Evolutionary conservation across 2,113 vertebrate genomes (phyloP).

Genomic region (Microtus oregoni): DNA sequence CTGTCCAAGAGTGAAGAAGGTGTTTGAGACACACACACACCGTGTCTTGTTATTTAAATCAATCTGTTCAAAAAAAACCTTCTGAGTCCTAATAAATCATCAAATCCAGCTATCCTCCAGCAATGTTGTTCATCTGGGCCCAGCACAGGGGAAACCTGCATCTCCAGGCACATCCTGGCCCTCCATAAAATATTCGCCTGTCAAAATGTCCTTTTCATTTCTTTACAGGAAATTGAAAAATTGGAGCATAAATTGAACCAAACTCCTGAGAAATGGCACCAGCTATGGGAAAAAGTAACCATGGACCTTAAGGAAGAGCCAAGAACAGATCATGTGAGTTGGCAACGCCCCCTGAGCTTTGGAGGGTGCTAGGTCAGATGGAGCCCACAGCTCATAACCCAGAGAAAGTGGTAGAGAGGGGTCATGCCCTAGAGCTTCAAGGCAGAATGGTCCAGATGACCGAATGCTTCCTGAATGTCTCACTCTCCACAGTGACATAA

Average conservation of each 20-base stretch:
- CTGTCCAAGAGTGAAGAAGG: not conserved
- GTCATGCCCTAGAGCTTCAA: not conserved
- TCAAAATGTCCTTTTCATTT: conserved; percentile 65
- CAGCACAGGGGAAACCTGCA: conserved; percentile 71
- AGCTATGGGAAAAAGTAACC: conserved; percentile 93
- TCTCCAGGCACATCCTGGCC: not conserved
- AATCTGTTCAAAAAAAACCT: not conserved
- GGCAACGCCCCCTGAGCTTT: not conserved
- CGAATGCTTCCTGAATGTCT: conserved; percentile 58
- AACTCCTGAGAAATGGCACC: conserved; percentile 94
- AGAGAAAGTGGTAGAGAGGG: not conserved
- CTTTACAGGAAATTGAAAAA: conserved; percentile 95
- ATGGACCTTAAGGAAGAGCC: conserved; percentile 93
- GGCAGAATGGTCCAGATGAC: conserved; percentile 56
- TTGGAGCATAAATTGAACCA: conserved; percentile 94
- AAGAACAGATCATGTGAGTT: conserved; percentile 92
- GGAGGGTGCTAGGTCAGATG: not conserved
- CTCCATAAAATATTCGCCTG: conserved; percentile 49
- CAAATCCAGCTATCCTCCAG: conserved; percentile 58
- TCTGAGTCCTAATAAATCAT: not conserved
- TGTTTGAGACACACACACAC: conserved; percentile 17
- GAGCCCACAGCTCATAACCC: not conserved
- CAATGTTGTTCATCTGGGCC: conserved; percentile 24
- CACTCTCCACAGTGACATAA: conserved; percentile 72
- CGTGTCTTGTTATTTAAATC: conserved; percentile 13